Evolutionary conservation across 2,113 vertebrate genomes (phyloP).

Genomic region (Amazona vittata): DNA sequence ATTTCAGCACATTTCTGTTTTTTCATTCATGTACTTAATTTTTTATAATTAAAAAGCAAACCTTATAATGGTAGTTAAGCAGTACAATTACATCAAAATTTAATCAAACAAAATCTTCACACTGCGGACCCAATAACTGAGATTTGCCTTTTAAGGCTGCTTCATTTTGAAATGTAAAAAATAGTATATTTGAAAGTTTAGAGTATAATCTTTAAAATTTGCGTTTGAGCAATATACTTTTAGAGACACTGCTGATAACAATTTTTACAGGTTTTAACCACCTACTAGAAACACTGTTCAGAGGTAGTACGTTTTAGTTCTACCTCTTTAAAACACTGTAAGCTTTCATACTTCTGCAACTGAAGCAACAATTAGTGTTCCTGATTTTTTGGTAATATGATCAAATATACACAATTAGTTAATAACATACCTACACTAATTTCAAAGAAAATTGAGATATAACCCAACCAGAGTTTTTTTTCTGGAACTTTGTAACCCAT

Average conservation of each 20-base stretch:
- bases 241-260: not conserved
- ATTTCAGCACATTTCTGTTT: conserved; percentile 46
- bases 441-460: not conserved
- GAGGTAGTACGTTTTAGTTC: not conserved
- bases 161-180: not conserved
- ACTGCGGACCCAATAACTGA: rapidly evolving
- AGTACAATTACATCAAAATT: not conserved
- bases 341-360: not conserved
- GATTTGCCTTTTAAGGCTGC: not conserved
- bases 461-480: not conserved
- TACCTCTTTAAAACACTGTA: not conserved
- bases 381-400: not conserved
- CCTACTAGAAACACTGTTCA: not conserved
- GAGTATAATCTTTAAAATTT: not conserved
- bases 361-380: not conserved
- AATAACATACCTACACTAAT: not conserved
- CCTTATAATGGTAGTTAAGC: not conserved
- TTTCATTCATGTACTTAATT: not conserved
- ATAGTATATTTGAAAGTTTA: not conserved
- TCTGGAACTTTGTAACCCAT: not conserved
- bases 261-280: not conserved
- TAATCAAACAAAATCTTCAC: not conserved
- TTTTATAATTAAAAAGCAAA: not conserved
- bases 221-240: not conserved
- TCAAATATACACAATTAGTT: not conserved